Evolutionary conservation across 2,797 vertebrate species (phyloP).

Genomic region (Anomalospiza imberbis): DNA sequence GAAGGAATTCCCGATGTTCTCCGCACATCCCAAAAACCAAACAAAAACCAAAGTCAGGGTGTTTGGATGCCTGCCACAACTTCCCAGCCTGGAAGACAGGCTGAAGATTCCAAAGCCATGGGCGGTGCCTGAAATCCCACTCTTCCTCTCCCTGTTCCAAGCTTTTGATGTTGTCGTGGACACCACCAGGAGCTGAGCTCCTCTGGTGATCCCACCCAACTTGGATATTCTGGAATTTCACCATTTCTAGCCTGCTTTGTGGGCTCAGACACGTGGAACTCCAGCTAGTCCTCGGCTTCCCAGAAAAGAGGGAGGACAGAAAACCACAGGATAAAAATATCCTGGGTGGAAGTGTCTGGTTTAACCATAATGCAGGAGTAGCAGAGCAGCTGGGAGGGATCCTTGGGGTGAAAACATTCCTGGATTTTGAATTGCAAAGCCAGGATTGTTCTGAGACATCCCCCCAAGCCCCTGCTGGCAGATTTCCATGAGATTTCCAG

Average conservation of each 20-base stretch:
- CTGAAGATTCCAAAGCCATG: fast-evolving
- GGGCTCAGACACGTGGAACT: background rate
- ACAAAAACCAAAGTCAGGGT: background rate
- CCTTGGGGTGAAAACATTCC: background rate
- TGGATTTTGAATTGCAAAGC: background rate
- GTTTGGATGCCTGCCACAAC: background rate
- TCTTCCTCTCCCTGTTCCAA: background rate
- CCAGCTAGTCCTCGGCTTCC: background rate
- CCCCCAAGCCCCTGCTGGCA: background rate
- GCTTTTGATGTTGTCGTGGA: background rate
- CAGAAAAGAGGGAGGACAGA: background rate
- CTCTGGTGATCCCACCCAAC: background rate
- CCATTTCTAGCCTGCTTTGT: fast-evolving
- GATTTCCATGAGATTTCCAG: background rate
- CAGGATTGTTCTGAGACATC: background rate
- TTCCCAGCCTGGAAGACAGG: background rate
- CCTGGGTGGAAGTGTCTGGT: fast-evolving
- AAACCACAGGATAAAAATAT: background rate
- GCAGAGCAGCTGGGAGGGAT: background rate
- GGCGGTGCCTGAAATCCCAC: background rate
- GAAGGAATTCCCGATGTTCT: background rate
- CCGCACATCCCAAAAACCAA: too few relatives aligned
- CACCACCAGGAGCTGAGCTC: background rate
- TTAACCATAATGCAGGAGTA: background rate
- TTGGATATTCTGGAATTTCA: background rate